A percentile compares a stretch with the other conserved stretches of the same genome.
phyloP scores from a whole-genome alignment of 2,797 vertebrate genomes.

The Sylvia borin region DNA sequence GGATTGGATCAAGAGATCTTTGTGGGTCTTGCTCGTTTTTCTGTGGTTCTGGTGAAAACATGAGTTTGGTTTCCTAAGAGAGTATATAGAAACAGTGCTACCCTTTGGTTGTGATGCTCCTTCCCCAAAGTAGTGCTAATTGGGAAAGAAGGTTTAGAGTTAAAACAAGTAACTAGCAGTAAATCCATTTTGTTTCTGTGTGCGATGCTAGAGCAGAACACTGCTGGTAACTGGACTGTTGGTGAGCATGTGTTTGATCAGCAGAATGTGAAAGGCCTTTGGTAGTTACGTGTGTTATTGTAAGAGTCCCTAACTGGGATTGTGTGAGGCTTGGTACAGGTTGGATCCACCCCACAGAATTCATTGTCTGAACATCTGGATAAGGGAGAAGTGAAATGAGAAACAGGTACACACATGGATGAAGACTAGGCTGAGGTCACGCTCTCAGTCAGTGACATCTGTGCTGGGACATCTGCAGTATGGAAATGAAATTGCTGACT shows the following conservation, averaged over 20 bases:
- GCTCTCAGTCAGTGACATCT: neutral
- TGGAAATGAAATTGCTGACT: neutral
- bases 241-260: neutral
- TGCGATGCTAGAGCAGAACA: neutral
- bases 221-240: neutral
- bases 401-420: neutral
- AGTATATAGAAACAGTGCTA: neutral
- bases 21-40: neutral
- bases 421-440: neutral
- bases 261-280: neutral
- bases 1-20: neutral
- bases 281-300: neutral
- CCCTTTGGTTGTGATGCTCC: neutral
- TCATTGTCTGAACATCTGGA: neutral
- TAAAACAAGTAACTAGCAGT: neutral
- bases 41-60: neutral
- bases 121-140: neutral
- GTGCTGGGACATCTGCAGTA: neutral
- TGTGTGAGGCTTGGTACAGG: neutral
- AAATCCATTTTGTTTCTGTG: neutral
- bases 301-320: neutral
- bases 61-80: neutral
- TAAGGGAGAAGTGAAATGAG: neutral
- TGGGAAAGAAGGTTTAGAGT: neutral
- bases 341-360: neutral